Evolutionary conservation across 2,113 vertebrate species (phyloP), one percentile per base, ranked within the genome.

Genomic region (Polypterus bichir): DNA sequence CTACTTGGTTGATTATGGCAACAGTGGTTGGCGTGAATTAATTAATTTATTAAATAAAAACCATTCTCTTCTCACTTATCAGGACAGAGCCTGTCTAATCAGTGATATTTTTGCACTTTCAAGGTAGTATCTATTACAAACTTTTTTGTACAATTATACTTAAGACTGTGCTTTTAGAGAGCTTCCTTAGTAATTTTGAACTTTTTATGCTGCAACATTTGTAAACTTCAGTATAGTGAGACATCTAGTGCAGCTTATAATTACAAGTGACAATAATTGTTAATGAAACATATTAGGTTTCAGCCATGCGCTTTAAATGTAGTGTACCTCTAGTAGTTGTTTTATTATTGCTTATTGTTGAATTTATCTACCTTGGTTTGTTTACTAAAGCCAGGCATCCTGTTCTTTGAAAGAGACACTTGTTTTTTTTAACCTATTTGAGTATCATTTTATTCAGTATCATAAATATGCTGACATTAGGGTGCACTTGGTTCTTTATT

Each of bases 101-200:
- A 91, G 94, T 73, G 89, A 86, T 77, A 83, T 92, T 64, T 98
- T 97, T 78, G 82, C 70, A 59, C 87, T 98, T 72, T 91, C 86
- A 71, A 77, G 89, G 95, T 97, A 88, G 44, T 59, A 58, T 53
- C n/a, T 47, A 47, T 51, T 59, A 45, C 57, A 5, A 57, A 49
- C 49, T 44, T 27, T 51, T 67, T 54, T 47, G 61, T 49, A 62
- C 62, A 59, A 11, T 60, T 27, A 27, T 27, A 27, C 27, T 27
- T 27, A 27, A 27, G 27, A 27, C 27, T 27, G 27, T 27, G 27
- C 27, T 27, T 27, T 27, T 27, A 27, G 27, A 27, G 27, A 27
- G 27, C 27, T 27, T 27, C 27, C 27, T 27, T 27, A 27, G 27
- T 27, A 27, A 27, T 27, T 27, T 27, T 27, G 27, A 27, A 27